These are phyloP conservation scores for Lordiphosa mommai DNA, from an alignment of 1,140 invertebrate species.

Conservation along the genomic window DNA sequence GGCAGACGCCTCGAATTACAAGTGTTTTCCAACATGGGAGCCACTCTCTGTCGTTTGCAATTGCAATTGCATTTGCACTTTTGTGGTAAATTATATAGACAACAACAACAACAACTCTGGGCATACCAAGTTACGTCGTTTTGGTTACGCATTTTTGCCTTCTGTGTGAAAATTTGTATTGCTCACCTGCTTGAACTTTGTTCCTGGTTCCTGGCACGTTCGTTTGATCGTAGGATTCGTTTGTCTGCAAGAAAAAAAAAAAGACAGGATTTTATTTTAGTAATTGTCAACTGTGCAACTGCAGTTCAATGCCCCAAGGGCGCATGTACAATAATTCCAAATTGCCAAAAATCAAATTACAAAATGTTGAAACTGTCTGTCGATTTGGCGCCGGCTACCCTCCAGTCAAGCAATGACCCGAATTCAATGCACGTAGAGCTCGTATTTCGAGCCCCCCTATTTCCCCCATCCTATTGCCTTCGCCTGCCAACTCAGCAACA, in stretches of 20 bases:
- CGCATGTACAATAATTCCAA: slow-evolving; percentile 40
- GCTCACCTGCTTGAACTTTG: slow-evolving; percentile 56
- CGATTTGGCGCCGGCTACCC: background rate
- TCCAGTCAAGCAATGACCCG: slow-evolving; percentile 53
- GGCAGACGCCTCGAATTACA: slow-evolving; percentile 60
- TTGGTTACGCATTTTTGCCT: slow-evolving; percentile 65
- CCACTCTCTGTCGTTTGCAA: slow-evolving; percentile 34
- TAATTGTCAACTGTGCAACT: slow-evolving; percentile 23
- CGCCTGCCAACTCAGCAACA: background rate
- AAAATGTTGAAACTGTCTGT: slow-evolving; percentile 43
- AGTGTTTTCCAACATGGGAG: slow-evolving; percentile 36
- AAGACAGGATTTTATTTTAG: slow-evolving; percentile 29
- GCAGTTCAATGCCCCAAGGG: slow-evolving; percentile 53
- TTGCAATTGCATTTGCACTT: slow-evolving; percentile 25
- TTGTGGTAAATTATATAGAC: slow-evolving; percentile 39
- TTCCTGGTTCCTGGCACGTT: slow-evolving; percentile 32
- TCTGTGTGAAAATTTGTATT: slow-evolving; percentile 42
- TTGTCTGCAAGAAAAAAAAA: slow-evolving; percentile 18
- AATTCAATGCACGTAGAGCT: slow-evolving; percentile 68
- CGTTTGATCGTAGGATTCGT: slow-evolving; percentile 14
- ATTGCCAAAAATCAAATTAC: slow-evolving; percentile 62
- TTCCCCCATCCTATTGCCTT: background rate
- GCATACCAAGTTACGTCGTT: slow-evolving; percentile 41
- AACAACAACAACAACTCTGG: too few species aligned
- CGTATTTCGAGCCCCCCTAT: slow-evolving; percentile 43